Evolutionary conservation across 2,888 invertebrate species (phyloP), one percentile per base, ranked within the genome.

Genomic region (Coleophora flavipennella): DNA sequence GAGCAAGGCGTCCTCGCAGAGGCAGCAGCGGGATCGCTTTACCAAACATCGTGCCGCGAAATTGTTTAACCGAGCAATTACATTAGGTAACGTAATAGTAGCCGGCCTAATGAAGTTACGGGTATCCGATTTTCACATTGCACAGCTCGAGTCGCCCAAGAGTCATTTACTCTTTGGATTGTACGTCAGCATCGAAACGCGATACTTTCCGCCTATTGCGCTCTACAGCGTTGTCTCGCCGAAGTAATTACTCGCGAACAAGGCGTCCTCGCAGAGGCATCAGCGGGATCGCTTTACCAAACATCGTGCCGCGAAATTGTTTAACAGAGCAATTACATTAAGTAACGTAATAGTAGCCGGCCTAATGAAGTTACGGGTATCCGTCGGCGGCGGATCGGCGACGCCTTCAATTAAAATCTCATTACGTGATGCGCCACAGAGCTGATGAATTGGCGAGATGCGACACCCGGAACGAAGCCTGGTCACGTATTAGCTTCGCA

Each of bases 321-420:
- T 59, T 53, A 64, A 67, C 62, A 55, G 59, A 53, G 67, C 73
- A 79, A 80, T 81, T 74, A 78, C 74, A 73, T 81, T 80, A 75
- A 62, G 65, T 63, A 70, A 75, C 62, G 67, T 78, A 75, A 80
- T 78, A 62, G 67, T 51, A 59, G 61, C 53, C 49, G 57, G 52
- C 60, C 60, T 79, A 76, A 79, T 79, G 69, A 73, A 70, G 69
- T 78, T 81, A 69, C 60, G 63, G 55, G 71, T 66, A 73, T 70
- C 74, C 57, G 70, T 58, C 65, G 70, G 20, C n/a, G n/a, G 48
- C 66, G 64, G 71, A 72, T 77, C 70, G 59, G 56, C 51, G 60
- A 60, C 65, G 60, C 65, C 75, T 72, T 76, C 81, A 83, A 83
- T 83, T 83, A 83, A 83, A 83, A 67, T 77, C 77, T 75, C 83